Conservation (phyloP, 1,140 invertebrate species). For the Camponotus vicinus region DNA sequence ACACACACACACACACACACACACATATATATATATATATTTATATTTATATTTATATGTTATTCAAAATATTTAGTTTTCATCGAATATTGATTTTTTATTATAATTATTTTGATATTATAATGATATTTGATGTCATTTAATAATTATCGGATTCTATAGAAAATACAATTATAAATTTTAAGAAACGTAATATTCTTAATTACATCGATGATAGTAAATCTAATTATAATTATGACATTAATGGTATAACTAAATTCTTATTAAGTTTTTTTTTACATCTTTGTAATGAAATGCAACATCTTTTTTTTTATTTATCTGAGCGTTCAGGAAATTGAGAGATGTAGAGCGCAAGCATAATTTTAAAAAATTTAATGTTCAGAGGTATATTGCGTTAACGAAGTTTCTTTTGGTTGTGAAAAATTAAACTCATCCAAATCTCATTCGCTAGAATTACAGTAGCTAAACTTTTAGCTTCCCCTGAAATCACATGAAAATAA, state of each 20-base stretch:
- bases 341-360: conserved; percentile 31
- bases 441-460: conserved; percentile 6
- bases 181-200: background rate
- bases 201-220: background rate
- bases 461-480: conserved; percentile 11
- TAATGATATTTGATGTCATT: conserved; percentile 7
- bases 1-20: too few species aligned
- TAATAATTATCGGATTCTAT: background rate
- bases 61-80: background rate
- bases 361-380: conserved; percentile 29
- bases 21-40: too few species aligned
- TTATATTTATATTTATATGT: background rate
- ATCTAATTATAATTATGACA: conserved; percentile 5
- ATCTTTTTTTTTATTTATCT: conserved; percentile 24
- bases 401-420: conserved; percentile 27
- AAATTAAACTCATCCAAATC: conserved; percentile 34
- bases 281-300: conserved; percentile 4
- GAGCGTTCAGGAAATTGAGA: conserved; percentile 1
- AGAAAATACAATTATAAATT: background rate
- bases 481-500: conserved; percentile 18
- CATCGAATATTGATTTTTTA: background rate
- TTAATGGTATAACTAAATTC: conserved; percentile 24
- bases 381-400: conserved; percentile 30
- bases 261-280: conserved; percentile 34
- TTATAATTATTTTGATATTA: conserved; percentile 2